A percentile compares a stretch with the other conserved stretches of the same genome.
Conservation (phyloP, 2,888 invertebrate genomes). For the Hyles lineata region DNA sequence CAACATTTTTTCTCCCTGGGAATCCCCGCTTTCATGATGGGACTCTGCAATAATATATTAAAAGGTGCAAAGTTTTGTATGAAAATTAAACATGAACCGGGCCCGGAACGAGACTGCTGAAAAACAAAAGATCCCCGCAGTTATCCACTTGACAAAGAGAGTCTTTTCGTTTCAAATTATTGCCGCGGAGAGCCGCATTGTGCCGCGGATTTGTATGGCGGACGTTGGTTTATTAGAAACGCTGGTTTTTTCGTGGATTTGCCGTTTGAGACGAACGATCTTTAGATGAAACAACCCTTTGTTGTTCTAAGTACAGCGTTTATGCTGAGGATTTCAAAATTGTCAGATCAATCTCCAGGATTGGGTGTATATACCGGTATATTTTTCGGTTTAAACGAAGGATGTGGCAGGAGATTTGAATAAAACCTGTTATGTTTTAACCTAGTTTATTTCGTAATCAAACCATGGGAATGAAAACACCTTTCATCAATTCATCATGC, state of each 20-base stretch:
- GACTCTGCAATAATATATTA: background rate
- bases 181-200: conserved; percentile 1
- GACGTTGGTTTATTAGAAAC: conserved; percentile 10
- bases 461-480: no score
- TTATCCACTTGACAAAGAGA: conserved; percentile 12
- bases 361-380: background rate
- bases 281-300: background rate
- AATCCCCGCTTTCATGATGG: background rate
- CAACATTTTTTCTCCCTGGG: no score
- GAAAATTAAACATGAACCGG: conserved; percentile 8
- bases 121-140: conserved; percentile 11
- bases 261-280: background rate
- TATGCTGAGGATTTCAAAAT: background rate
- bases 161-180: conserved; percentile 16
- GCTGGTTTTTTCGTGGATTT: background rate
- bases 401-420: background rate
- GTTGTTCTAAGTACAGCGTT: background rate
- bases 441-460: no score
- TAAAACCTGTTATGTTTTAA: background rate
- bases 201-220: conserved; percentile 17
- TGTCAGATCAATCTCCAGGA: background rate
- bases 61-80: conserved; percentile 5
- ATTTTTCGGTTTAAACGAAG: no score
- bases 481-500: no score
- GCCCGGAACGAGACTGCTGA: background rate